Percentiles rank a stretch among this genome's conserved stretches.
Conservation (phyloP, 2,113 vertebrate species). For the Pteronura brasiliensis region DNA sequence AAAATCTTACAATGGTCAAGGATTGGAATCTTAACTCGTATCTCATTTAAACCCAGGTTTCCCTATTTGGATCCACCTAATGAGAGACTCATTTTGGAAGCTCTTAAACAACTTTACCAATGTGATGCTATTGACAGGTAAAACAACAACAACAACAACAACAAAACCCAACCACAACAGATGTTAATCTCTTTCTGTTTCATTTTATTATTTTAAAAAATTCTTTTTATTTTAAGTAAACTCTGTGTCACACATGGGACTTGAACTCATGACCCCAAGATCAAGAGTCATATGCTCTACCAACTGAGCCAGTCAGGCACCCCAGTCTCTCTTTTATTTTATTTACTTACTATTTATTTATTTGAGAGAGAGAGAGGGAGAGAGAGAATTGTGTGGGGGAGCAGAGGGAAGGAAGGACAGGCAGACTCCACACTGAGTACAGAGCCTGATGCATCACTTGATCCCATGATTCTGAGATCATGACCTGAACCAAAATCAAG, state of each 20-base stretch:
- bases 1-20: not conserved
- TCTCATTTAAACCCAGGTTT: slow-evolving; percentile 84
- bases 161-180: not conserved
- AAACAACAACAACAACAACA: slow-evolving; percentile 31
- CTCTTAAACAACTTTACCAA: slow-evolving; percentile 96
- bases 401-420: not conserved
- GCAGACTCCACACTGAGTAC: not conserved
- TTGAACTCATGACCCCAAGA: not conserved
- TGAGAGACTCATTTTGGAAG: slow-evolving; percentile 95
- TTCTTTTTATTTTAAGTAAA: not conserved
- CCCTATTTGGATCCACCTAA: slow-evolving; percentile 95
- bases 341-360: not conserved
- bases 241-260: not conserved
- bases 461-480: not conserved
- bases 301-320: not conserved
- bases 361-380: not conserved
- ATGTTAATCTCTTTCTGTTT: not conserved
- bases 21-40: not conserved
- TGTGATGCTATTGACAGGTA: slow-evolving; percentile 96
- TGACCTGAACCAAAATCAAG: not conserved
- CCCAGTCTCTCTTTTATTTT: not conserved
- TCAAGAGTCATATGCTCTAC: not conserved
- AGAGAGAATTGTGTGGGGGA: not conserved
- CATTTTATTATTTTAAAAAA: not conserved
- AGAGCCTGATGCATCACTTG: not conserved